These are phyloP conservation scores for Manacus vitellinus DNA, from an alignment of 2,113 vertebrate genomes.

Conservation along the genomic window DNA sequence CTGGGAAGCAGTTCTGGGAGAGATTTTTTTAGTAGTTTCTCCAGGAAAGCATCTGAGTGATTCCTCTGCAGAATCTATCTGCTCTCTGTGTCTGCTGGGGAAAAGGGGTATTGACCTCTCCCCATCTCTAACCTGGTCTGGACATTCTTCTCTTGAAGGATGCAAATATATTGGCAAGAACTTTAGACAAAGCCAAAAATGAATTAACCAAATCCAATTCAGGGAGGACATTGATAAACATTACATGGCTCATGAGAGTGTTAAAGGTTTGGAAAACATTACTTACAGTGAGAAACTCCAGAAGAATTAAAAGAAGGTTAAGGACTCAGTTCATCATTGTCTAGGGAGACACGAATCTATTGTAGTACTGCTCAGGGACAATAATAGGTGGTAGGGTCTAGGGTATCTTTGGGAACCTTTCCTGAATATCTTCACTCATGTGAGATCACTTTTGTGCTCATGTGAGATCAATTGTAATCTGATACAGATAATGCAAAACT, in stretches of 20 bases:
- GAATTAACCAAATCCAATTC: slow-evolving; percentile 19
- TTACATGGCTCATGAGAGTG: background rate
- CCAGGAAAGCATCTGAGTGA: background rate
- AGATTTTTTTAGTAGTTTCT: slow-evolving; percentile 34
- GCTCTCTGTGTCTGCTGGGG: background rate
- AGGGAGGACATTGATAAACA: slow-evolving; percentile 42
- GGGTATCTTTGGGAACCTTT: background rate
- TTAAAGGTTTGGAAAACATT: slow-evolving; percentile 24
- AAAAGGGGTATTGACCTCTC: slow-evolving; percentile 15
- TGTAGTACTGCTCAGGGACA: background rate
- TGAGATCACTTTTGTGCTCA: background rate
- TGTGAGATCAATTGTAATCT: background rate
- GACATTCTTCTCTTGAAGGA: slow-evolving; percentile 32
- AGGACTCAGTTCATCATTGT: background rate
- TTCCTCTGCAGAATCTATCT: slow-evolving; percentile 1
- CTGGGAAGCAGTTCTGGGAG: slow-evolving; percentile 40
- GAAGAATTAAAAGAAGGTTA: background rate
- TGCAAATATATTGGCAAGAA: background rate
- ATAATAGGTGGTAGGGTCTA: background rate
- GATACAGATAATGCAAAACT: background rate
- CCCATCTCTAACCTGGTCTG: background rate
- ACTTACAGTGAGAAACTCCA: slow-evolving; percentile 1
- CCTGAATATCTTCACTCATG: background rate
- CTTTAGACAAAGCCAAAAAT: slow-evolving; percentile 21
- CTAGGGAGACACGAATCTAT: background rate